Base-by-base conservation (phyloP, 2,113 vertebrate genomes). In the Cinclus mexicanus region DNA sequence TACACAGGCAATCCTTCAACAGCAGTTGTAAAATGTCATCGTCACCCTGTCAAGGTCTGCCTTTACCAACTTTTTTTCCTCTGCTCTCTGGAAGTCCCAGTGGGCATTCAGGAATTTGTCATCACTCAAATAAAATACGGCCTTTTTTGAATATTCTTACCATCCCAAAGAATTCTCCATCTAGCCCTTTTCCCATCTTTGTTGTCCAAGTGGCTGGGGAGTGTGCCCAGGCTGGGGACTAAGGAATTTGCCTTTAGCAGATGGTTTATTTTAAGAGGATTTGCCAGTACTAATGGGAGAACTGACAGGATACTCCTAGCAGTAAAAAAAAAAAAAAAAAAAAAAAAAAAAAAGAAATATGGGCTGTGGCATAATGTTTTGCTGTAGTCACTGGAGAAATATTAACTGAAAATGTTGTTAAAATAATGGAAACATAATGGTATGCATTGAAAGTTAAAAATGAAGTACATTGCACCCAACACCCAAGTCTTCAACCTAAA, bases 221-320 rank as follows among this genome's bases (percentile, higher is more conserved):
- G 15, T 78, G 20, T 88, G 60, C n/a, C 60, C 21, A 67, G 68
- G 80, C 76, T 64, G 60, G 76, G 86, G 76, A 59, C 55, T 74
- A 77, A 90, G 64, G 60, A 81, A 70, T 92, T 88, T 90, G 75
- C 65, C 80, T 83, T 84, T 64, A 95, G 76, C 90, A 89, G 88
- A 88, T 92, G 77, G 83, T 64, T 96, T 94, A 53, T 94, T 96
- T 64, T 95, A 71, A 83, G 90, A 92, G 44, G 52, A 81, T 96
- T 71, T 0, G 0, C 42, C 61, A 81, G 52, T 67, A 33, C 35
- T 86, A 81, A 64, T 78, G 76, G 60, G 83, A 83, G 47, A 90
- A 93, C 56, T 96, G 83, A 96, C 52, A 87, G 59, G 52, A 76
- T 90, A 29, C 53, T 92, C 65, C 90, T 56, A 83, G 88, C 64